Evolutionary conservation across 2,797 vertebrate genomes (phyloP), one percentile per base, ranked within the genome.

Genomic region (Tiaroga cobitis): DNA sequence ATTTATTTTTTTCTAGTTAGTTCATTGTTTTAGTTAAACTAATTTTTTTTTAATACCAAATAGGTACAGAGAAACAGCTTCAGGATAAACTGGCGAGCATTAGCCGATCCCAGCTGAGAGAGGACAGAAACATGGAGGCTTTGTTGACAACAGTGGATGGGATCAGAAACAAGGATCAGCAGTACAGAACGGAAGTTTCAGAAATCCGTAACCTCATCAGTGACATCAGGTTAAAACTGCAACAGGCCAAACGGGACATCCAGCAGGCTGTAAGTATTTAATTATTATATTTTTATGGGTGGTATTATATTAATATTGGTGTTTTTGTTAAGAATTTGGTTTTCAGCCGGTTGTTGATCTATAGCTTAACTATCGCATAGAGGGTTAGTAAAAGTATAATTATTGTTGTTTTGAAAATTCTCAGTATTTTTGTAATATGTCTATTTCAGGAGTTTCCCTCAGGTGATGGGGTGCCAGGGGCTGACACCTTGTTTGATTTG

Each of bases 51-150:
- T 41, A 51, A 18, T 79, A 3, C 83, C 24, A 74, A 18, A 72
- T 15, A 99, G 98, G 90, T 1, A 73, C 90, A 0, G 93, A 96
- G 87, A 94, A 89, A 70, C 87, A 80, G 19, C 93, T 98, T 84
- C 94, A 95, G 86, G 85, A 76, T 34, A 96, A 68, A 0, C 46
- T 97, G 90, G 78, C 93, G 18, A 91, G 91, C 82, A 90, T 96
- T 80, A 95, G 94, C 87, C 91, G 68, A 7, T 92, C 89, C 76
- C 96, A 92, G 75, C 90, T 92, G 70, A 90, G 74, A 1, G 93
- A 93, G 24, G 93, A 63, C 54, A 90, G 84, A 82, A 89, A 82
- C 46, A 54, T 99, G 88, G 92, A 95, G 0, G 90, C 93, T 68
- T 37, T 96, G 19, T 92, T 89, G 8, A 89, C 86, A 7, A 79